These are phyloP conservation scores for Onychomys leucogaster DNA, from an alignment of 2,797 vertebrate genomes.

Conservation along the genomic window DNA sequence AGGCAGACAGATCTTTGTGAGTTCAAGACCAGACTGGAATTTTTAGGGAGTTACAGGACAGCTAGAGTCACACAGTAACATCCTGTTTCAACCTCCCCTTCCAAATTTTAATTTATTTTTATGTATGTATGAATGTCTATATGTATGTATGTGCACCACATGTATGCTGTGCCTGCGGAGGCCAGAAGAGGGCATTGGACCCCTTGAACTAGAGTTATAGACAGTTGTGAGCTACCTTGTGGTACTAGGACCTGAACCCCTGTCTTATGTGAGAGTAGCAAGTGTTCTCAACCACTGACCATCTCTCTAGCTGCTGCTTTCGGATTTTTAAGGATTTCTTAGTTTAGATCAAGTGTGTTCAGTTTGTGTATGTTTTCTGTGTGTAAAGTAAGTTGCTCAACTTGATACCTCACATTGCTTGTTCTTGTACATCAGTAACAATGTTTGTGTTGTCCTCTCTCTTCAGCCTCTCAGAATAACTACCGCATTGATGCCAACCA, in stretches of 20 bases:
- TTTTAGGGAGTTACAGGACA: neutral
- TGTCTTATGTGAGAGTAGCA: neutral
- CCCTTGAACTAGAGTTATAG: neutral
- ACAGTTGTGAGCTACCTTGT: neutral
- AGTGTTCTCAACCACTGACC: neutral
- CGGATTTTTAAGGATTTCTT: neutral
- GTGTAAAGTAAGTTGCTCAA: no score
- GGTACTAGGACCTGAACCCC: neutral
- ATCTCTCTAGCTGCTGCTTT: neutral
- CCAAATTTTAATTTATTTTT: neutral
- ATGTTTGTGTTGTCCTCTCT: neutral
- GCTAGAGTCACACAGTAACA: neutral
- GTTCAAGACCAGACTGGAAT: neutral
- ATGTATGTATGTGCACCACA: neutral
- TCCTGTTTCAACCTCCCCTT: neutral
- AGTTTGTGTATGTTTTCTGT: rapidly evolving
- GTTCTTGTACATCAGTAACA: rapidly evolving
- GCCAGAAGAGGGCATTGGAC: neutral
- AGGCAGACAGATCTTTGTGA: neutral
- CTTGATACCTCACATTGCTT: rapidly evolving
- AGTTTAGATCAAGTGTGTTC: neutral
- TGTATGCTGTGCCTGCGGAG: neutral
- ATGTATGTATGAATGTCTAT: neutral
- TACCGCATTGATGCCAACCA: conserved; percentile 95
- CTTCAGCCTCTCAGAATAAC: conserved; percentile 92